These are phyloP conservation scores for Alligator mississippiensis DNA, from an alignment of 2,113 vertebrate species.

Conservation along the genomic window DNA sequence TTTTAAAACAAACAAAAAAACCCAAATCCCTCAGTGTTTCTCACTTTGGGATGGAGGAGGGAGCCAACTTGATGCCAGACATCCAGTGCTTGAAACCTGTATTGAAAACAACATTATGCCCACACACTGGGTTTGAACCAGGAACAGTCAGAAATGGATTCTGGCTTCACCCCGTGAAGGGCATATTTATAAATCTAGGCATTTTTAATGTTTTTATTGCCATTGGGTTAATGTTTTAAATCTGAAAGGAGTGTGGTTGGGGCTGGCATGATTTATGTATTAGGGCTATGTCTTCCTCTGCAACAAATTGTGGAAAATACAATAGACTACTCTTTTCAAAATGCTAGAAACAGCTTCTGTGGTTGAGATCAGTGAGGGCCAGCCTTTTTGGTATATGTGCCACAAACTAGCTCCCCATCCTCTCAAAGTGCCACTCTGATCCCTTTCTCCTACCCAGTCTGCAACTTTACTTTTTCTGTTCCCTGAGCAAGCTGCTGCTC, in stretches of 20 bases:
- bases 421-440: too few species aligned
- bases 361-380: too few species aligned
- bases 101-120: neutral
- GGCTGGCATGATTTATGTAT: neutral
- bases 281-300: neutral
- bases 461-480: too few species aligned
- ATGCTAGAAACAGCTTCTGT: neutral
- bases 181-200: neutral
- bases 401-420: too few species aligned
- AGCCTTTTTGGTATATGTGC: too few species aligned
- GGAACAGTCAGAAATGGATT: rapidly evolving
- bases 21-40: neutral
- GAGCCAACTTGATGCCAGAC: neutral
- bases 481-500: too few species aligned
- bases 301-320: neutral
- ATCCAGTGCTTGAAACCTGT: conserved; percentile 3
- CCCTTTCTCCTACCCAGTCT: too few species aligned
- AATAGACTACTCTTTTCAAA: neutral
- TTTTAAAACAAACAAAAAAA: neutral
- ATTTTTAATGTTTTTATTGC: rapidly evolving
- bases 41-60: neutral
- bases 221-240: neutral
- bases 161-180: neutral
- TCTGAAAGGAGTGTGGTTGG: neutral
- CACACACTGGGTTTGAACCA: neutral